A percentile compares a stretch with the other conserved stretches of the same genome.
Conservation (phyloP, 2,888 invertebrate genomes). For the Trichopoda pennipes region DNA sequence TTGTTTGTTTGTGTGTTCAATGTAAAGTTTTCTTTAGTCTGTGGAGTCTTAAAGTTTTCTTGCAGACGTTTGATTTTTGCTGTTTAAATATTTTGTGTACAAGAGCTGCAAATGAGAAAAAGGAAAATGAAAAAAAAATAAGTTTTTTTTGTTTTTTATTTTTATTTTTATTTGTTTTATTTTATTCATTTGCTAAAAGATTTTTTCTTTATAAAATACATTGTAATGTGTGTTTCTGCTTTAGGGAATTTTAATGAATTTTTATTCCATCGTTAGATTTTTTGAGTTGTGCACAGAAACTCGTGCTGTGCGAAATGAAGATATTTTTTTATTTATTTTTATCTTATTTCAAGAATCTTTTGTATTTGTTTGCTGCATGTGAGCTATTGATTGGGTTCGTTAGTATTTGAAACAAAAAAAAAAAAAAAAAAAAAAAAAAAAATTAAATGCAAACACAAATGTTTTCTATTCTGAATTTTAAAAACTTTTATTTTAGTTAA, state of each 20-base stretch:
- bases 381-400: slow-evolving; percentile 17
- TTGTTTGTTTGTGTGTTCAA: slow-evolving; percentile 5
- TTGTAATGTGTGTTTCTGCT: slow-evolving; percentile 19
- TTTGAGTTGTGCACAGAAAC: not conserved
- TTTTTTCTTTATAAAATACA: not conserved
- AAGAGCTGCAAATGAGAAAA: slow-evolving; percentile 17
- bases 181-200: slow-evolving; percentile 12
- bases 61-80: slow-evolving; percentile 50
- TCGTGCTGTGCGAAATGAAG: not conserved
- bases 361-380: slow-evolving; percentile 1
- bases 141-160: too few relatives aligned
- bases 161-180: too few relatives aligned
- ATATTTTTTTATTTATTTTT: not conserved
- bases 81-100: not conserved
- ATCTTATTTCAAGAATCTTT: not conserved
- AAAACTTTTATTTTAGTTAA: not conserved
- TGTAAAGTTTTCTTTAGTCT: slow-evolving; percentile 5
- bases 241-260: slow-evolving; percentile 41
- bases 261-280: not conserved
- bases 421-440: too few relatives aligned
- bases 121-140: slow-evolving; percentile 19
- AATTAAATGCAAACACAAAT: not conserved
- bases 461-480: not conserved
- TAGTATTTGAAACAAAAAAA: not conserved
- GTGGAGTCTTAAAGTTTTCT: slow-evolving; percentile 35